Base-by-base conservation (phyloP, 2,888 invertebrate species). In the Agrochola lychnidis region DNA sequence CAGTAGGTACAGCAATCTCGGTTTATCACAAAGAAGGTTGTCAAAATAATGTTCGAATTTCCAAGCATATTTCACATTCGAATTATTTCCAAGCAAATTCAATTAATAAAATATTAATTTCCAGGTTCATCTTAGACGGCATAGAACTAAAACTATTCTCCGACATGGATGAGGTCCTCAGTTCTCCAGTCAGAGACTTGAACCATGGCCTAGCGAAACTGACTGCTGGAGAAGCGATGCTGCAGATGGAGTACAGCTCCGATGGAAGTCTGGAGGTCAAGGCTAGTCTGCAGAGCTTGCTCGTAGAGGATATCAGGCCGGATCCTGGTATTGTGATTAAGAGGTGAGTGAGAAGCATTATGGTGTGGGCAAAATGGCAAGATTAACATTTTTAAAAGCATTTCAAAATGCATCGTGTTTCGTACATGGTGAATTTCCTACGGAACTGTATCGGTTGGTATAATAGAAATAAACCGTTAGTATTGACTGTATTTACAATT, bases 161-260 rank as follows among this genome's bases (percentile, higher is more conserved):
- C 36, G 98, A 98, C 90, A 97, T 98, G 85, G 98, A 98, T 75
- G 98, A 98, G 92, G 97, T 98, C 0, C 93, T 98, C 12, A 98
- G 98, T 90, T 98, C 98, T 0, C 98, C 98, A 0, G 98, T 98
- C 0, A 95, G 98, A 6, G 98, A 98, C 89, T 89, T 98, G 83
- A 98, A 97, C 91, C 98, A 98, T 81, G 98, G 98, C 0, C 93
- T 98, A 7, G 98, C 98, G 12, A 97, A 97, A 90, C 94, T 98
- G 70, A 97, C 97, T 19, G 97, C 98, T 19, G 97, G 97, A 0
- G 98, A 98, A 91, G 96, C 98, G 0, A 97, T 97, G 30, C 89
- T 97, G 0, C 97, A 97, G 9, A 94, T 98, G 76, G 97, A 98
- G 69, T 96, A 97, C 78, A 98, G 97, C 87, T 98, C 97, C 6